A percentile compares a stretch with the other conserved stretches of the same genome.
phyloP scores from a whole-genome alignment of 2,797 vertebrate genomes.

The Clamator glandarius region DNA sequence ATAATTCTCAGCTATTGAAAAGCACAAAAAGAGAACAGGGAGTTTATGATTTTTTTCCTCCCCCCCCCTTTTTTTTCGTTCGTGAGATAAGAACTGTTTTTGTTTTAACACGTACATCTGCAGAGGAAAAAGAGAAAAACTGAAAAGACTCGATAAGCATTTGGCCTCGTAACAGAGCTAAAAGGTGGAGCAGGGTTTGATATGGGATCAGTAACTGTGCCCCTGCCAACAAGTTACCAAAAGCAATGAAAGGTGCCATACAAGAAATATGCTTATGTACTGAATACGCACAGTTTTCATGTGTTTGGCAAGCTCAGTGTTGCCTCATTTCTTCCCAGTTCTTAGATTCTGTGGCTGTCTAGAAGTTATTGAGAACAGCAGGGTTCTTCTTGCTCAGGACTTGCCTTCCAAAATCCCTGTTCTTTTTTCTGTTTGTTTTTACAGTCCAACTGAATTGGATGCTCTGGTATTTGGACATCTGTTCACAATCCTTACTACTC shows the following conservation, averaged over 20 bases:
- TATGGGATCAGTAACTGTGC: constrained; percentile 63
- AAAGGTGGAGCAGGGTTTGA: constrained; percentile 68
- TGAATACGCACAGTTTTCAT: not conserved
- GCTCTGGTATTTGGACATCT: constrained; percentile 95
- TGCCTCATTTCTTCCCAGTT: not conserved
- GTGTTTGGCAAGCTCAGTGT: not conserved
- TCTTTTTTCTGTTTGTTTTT: constrained; percentile 37
- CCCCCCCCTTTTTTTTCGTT: constrained; percentile 3
- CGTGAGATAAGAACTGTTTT: constrained; percentile 9
- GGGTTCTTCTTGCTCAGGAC: not conserved
- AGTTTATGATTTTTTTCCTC: not conserved
- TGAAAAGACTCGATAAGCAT: not conserved
- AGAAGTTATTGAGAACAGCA: not conserved
- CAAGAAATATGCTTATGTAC: not conserved
- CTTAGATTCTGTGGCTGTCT: not conserved
- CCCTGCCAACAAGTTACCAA: not conserved
- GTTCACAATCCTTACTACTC: constrained; percentile 96
- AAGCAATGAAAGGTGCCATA: not conserved
- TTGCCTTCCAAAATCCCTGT: not conserved
- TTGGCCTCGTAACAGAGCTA: constrained; percentile 32
- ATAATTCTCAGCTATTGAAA: constrained; percentile 59
- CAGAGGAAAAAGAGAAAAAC: constrained; percentile 48
- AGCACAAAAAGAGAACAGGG: constrained; percentile 46
- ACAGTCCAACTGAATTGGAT: constrained; percentile 90
- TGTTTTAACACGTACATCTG: constrained; percentile 51